These are phyloP conservation scores for Brachionus manjavacas DNA, from an alignment of 1,140 invertebrate genomes.

Conservation along the genomic window DNA sequence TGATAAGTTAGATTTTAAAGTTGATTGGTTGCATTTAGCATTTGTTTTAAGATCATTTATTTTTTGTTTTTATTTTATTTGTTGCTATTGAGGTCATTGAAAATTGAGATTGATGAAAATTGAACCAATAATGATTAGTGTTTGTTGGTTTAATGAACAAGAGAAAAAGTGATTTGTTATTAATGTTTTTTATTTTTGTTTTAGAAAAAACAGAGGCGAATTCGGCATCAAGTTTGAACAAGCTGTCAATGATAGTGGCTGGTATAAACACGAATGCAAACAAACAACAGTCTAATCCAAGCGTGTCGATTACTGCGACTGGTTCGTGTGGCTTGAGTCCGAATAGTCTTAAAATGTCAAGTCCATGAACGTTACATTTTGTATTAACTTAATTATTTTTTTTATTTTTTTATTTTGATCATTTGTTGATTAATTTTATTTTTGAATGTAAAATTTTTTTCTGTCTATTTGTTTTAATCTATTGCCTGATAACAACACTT, in stretches of 20 bases:
- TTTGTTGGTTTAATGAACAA: neutral
- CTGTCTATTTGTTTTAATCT: neutral
- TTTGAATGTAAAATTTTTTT: neutral
- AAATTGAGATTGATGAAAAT: neutral
- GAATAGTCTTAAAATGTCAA: slow-evolving; percentile 20
- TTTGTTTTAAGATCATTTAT: too few relatives aligned
- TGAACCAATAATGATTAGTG: neutral
- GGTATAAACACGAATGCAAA: slow-evolving; percentile 24
- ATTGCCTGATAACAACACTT: neutral
- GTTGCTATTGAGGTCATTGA: neutral
- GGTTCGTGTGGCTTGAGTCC: neutral
- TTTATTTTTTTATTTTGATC: neutral
- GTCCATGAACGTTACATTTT: neutral
- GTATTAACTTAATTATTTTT: neutral
- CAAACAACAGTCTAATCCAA: slow-evolving; percentile 9
- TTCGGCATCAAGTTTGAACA: slow-evolving; percentile 29
- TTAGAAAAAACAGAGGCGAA: slow-evolving; percentile 19
- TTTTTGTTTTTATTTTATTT: neutral
- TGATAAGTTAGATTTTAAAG: neutral
- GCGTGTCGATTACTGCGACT: neutral
- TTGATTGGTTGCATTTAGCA: neutral
- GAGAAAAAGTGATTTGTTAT: neutral
- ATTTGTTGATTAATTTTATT: neutral
- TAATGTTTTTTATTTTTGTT: neutral
- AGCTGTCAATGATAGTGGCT: slow-evolving; percentile 24